Evolutionary conservation across 2,113 vertebrate species (phyloP).

Genomic region (Tauraco erythrolophus): DNA sequence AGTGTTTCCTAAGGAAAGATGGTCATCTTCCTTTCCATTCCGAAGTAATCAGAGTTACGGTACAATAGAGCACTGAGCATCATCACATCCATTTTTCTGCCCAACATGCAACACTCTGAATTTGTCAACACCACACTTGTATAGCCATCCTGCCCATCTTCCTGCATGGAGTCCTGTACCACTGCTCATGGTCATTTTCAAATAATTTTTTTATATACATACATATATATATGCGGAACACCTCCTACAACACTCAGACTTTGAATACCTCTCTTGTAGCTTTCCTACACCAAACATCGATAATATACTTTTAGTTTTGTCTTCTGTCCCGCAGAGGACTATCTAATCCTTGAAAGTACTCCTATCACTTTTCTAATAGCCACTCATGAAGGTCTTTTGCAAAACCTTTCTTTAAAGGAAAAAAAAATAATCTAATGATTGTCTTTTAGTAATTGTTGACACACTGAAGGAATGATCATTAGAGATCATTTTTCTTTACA

Average conservation of each 20-base stretch:
- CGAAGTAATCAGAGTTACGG: not conserved
- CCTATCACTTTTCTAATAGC: not conserved
- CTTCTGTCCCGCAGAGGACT: not conserved
- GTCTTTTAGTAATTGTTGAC: slow-evolving; percentile 42
- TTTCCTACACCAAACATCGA: not conserved
- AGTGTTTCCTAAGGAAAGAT: not conserved
- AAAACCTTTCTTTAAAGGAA: not conserved
- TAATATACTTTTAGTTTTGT: not conserved
- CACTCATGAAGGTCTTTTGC: not conserved
- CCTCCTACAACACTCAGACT: not conserved
- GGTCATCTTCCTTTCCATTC: not conserved
- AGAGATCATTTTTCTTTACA: not conserved
- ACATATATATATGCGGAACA: not conserved
- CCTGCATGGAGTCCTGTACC: not conserved
- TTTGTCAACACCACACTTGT: not conserved
- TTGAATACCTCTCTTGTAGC: not conserved
- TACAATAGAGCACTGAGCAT: not conserved
- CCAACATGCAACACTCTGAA: not conserved
- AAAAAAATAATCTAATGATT: not conserved
- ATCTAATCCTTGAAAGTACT: not conserved
- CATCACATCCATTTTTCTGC: not conserved
- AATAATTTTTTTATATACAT: not conserved
- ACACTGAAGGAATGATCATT: slow-evolving; percentile 16
- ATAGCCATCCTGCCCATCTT: not conserved
- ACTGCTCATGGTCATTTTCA: not conserved